phyloP scores from a whole-genome alignment of 2,797 vertebrate genomes.

The Sebastes oblongus region DNA sequence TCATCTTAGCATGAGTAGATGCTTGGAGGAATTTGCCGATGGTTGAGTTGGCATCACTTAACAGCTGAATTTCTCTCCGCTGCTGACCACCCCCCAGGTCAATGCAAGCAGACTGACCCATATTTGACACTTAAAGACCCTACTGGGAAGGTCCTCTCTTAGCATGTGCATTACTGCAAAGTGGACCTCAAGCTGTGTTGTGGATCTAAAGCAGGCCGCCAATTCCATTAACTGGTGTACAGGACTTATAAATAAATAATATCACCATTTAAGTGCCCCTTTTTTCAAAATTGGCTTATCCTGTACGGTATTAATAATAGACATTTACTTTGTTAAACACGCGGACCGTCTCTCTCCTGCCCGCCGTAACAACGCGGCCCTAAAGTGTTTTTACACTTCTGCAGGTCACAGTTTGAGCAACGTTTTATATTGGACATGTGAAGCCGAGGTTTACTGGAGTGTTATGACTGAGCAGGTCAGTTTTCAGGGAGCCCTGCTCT shows the following conservation, averaged over 20 bases:
- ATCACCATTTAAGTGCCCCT: constrained; percentile 79
- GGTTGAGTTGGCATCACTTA: constrained; percentile 84
- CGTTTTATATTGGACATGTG: constrained; percentile 77
- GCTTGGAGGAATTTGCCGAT: constrained; percentile 81
- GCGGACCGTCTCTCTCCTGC: constrained; percentile 69
- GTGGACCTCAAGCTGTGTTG: constrained; percentile 83
- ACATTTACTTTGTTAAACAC: constrained; percentile 85
- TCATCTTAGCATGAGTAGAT: constrained; percentile 78
- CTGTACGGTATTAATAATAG: constrained; percentile 84
- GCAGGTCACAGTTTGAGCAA: constrained; percentile 74
- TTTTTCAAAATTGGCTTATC: constrained; percentile 82
- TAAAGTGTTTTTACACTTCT: constrained; percentile 82
- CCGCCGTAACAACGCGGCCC: constrained; percentile 68
- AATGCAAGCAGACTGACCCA: constrained; percentile 79
- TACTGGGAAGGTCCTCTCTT: constrained; percentile 80
- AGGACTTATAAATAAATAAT: constrained; percentile 83
- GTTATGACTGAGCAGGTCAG: constrained; percentile 77
- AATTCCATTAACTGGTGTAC: constrained; percentile 83
- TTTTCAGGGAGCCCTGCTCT: constrained; percentile 67
- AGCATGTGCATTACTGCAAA: constrained; percentile 81
- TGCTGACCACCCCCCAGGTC: constrained; percentile 83
- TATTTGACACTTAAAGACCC: constrained; percentile 84
- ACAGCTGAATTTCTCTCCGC: constrained; percentile 77
- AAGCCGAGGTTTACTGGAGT: constrained; percentile 76
- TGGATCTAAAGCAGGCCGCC: constrained; percentile 78